Base-by-base conservation (phyloP, 2,113 vertebrate species). In the Pelusios castaneus region DNA sequence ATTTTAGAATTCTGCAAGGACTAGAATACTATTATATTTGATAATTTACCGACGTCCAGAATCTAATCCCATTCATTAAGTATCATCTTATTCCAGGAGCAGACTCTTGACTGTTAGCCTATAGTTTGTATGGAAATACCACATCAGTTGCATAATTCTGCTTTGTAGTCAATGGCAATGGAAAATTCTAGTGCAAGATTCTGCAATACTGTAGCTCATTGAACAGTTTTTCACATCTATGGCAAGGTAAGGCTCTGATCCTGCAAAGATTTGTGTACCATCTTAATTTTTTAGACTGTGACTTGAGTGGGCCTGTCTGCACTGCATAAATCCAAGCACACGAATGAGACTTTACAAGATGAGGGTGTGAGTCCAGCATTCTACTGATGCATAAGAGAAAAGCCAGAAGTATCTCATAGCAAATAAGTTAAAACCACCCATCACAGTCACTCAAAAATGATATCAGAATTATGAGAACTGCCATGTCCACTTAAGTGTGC, bases 311-410 rank as follows among this genome's bases (percentile, higher is more conserved):
- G 17, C 38, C n/a, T 41, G 41, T 10, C 6, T 41, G 38, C 22
- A 75, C 10, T 43, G 38, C 38, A 75, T 75, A 75, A 41, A 43
- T n/a, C 38, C 41, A 41, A 22, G 24, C 67, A 10, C 41, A 73
- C 21, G 5, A 2, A 22, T 9, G 1, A 3, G 25, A 47, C 19
- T 85, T 82, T 77, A 56, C 31, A 56, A 25, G 84, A 86, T 0
- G 25, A 34, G 70, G 31, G 17, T 73, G 4, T 3, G 79, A 80
- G 82, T 34, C 38, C 25, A 41, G 5, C 7, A 7, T 38, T 9
- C 47, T 90, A 67, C 10, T 87, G 10, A 90, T 3, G 5, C 1
- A 0, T 29, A 45, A 82, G 82, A 92, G 84, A 43, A 47, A 45
- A 43, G 54, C 3, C 5, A 60, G 45, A 5, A 60, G 1, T 43